Percentiles rank a stretch among this genome's conserved stretches.
These are phyloP conservation scores for Brachionus sp. DNA, from an alignment of 1,140 invertebrate species.

Conservation along the genomic window DNA sequence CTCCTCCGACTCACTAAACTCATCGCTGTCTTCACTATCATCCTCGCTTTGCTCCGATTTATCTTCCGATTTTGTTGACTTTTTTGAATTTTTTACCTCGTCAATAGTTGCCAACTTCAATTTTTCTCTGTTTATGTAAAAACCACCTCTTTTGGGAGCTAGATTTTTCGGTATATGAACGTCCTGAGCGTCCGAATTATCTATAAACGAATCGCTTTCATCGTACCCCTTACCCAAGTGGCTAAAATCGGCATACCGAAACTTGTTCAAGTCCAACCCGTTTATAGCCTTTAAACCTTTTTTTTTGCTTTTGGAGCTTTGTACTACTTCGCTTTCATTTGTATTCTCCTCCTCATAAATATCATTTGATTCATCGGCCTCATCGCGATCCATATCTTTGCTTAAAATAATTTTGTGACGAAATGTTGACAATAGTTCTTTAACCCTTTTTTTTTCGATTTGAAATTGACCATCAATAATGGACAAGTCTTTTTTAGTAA, in stretches of 20 bases:
- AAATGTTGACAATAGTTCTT: conserved; percentile 13
- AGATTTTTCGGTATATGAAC: conserved; percentile 24
- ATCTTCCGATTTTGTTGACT: background rate
- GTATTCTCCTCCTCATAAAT: background rate
- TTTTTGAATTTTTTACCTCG: conserved; percentile 24
- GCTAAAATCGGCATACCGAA: background rate
- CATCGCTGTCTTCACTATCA: background rate
- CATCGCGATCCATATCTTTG: conserved; percentile 37
- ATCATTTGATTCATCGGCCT: conserved; percentile 7
- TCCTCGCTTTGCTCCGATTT: background rate
- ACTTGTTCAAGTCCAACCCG: conserved; percentile 15
- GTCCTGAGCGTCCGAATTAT: conserved; percentile 44
- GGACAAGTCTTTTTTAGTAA: background rate
- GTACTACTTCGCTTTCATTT: background rate
- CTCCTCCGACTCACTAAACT: background rate
- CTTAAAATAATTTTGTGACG: conserved; percentile 26
- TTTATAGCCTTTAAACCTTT: background rate
- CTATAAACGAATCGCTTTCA: conserved; percentile 42
- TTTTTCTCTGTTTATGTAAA: conserved; percentile 42
- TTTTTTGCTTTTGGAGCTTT: background rate
- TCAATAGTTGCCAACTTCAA: background rate
- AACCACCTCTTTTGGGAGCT: conserved; percentile 20
- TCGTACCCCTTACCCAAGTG: conserved; percentile 38
- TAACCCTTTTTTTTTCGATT: conserved; percentile 17
- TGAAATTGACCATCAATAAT: conserved; percentile 12